A percentile compares a stretch with the other conserved stretches of the same genome.
Conservation (phyloP, 2,797 vertebrate genomes). For the Momotus momota region DNA sequence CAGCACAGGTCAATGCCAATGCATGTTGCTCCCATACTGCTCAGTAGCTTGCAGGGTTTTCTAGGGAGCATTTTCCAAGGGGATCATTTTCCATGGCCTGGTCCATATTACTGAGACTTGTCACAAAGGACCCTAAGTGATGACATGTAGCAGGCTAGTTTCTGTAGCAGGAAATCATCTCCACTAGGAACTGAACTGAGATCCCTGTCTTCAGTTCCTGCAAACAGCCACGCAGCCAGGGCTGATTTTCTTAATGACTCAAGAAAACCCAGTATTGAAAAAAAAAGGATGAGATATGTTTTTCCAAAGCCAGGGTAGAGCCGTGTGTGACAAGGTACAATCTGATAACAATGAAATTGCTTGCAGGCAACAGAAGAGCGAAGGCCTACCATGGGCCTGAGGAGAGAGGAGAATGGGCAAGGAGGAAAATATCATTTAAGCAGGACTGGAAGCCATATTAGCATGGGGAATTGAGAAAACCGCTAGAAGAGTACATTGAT, state of each 20-base stretch:
- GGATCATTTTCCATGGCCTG: neutral
- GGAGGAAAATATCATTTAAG: slow-evolving; percentile 61
- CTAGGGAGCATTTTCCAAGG: neutral
- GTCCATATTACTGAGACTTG: neutral
- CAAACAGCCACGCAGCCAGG: neutral
- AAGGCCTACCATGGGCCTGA: neutral
- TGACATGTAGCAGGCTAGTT: neutral
- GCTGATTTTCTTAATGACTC: slow-evolving; percentile 8
- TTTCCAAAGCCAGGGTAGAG: neutral
- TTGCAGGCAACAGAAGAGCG: neutral
- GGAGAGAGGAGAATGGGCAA: slow-evolving; percentile 34
- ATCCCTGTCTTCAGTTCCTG: slow-evolving; percentile 12
- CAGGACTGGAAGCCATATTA: slow-evolving; percentile 63
- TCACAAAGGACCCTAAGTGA: neutral
- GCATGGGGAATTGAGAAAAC: slow-evolving; percentile 68
- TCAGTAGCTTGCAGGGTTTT: neutral
- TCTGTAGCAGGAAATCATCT: slow-evolving; percentile 4
- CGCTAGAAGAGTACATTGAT: slow-evolving; percentile 71
- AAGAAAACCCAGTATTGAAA: neutral
- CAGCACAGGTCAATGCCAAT: neutral
- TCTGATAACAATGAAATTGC: neutral
- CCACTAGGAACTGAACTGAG: neutral
- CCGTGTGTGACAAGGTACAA: neutral
- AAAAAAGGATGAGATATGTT: rapidly evolving
- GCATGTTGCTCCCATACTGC: neutral